These are phyloP conservation scores for Delichon dasypus DNA, from an alignment of 2,797 vertebrate species.

Conservation along the genomic window DNA sequence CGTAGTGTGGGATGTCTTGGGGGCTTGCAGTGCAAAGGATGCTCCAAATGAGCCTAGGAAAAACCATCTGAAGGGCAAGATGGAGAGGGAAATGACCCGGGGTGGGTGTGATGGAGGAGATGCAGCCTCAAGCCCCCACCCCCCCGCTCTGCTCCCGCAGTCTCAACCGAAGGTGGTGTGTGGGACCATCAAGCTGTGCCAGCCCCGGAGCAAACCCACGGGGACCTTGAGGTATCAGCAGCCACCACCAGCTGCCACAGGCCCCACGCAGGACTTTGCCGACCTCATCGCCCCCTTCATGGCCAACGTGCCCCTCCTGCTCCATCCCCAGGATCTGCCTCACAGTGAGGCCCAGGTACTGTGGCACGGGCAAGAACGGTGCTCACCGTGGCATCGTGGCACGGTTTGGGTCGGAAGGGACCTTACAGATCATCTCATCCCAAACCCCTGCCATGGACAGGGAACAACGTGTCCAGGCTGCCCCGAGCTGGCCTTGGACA, in stretches of 20 bases:
- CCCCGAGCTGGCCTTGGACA: neutral
- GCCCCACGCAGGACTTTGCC: constrained; percentile 77
- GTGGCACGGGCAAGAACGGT: neutral
- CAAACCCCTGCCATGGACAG: neutral
- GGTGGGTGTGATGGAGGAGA: neutral
- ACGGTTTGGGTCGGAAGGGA: neutral
- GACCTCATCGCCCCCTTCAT: constrained; percentile 82
- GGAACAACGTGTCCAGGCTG: fast-evolving
- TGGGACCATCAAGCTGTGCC: constrained; percentile 83
- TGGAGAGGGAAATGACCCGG: neutral
- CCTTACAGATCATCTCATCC: neutral
- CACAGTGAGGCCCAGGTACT: neutral
- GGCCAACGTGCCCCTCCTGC: constrained; percentile 87
- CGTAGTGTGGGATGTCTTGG: neutral
- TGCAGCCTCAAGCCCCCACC: neutral
- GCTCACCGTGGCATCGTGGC: neutral
- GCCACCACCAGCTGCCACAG: constrained; percentile 77
- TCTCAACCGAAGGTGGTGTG: constrained; percentile 82
- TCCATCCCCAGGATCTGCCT: constrained; percentile 81
- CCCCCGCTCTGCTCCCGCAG: constrained; percentile 35
- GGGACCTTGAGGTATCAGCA: constrained; percentile 68
- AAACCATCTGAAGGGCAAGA: neutral
- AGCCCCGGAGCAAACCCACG: constrained; percentile 70
- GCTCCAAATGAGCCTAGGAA: neutral
- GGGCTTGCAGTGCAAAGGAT: neutral